Base-by-base conservation (phyloP, 2,113 vertebrate species). In the Mus pahari region DNA sequence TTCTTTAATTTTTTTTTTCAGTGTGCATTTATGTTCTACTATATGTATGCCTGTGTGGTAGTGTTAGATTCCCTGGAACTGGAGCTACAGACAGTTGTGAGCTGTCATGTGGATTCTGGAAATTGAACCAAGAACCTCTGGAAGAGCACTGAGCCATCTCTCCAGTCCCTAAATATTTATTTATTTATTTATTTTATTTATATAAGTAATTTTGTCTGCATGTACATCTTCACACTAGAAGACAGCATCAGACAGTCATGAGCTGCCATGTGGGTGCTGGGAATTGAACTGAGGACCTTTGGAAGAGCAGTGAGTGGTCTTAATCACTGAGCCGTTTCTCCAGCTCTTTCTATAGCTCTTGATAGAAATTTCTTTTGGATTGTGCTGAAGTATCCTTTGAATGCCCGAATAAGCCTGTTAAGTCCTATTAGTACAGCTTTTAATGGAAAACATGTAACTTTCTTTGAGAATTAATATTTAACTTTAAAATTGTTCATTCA, bases 311-410 rank as follows among this genome's bases (percentile, higher is more conserved):
- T 17, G 6, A 70, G 68, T 36, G 14, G 5, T 70, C 68, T 70
- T 70, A 70, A 70, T 14, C 68, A 36, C 33, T 19, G 68, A 70
- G 14, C 33, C 68, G n/a, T 70, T 36, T 70, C 68, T 70, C 33
- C 17, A 70, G 33, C 33, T 14, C 74, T 94, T 95, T 97, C 86
- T 77, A 86, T 95, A 93, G 42, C 58, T 97, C 95, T 81, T 94
- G 89, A 95, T 94, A 96, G 81, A 81, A 94, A 60, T 62, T 96
- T 94, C 39, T 73, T 94, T 92, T n/a, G 50, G 31, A 53, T 90
- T 94, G 78, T 55, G 71, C 53, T 86, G 22, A 95, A 91, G 36
- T 75, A 86, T 20, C 48, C 55, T 92, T 81, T 36, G 88, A 89
- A 53, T 93, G 58, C 81, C 78, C 73, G 53, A 94, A 70, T 17